Evolutionary conservation across 2,888 invertebrate genomes (phyloP).

Genomic region (Hylaea fasciaria): DNA sequence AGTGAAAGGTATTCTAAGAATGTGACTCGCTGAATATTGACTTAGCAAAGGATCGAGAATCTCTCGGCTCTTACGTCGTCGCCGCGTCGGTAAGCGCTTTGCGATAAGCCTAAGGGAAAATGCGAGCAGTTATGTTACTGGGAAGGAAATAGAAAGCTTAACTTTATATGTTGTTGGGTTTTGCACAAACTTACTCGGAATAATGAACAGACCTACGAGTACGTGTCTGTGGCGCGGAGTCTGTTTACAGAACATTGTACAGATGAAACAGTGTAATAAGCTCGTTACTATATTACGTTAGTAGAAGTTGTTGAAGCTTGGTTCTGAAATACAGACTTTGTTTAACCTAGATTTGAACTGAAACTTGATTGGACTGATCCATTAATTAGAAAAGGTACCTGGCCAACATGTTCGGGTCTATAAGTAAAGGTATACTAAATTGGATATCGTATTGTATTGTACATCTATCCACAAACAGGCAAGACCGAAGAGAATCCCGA

Average conservation of each 20-base stretch:
- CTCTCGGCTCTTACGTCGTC: conserved; percentile 21
- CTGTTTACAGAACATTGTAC: conserved; percentile 9
- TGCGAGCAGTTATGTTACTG: conserved; percentile 20
- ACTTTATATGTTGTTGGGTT: conserved; percentile 21
- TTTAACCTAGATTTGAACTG: background rate
- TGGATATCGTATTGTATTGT: too few species aligned
- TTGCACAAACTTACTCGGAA: conserved; percentile 18
- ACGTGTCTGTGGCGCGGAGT: background rate
- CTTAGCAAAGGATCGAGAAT: conserved; percentile 28
- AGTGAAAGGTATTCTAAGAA: conserved; percentile 30
- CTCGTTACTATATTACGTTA: too few species aligned
- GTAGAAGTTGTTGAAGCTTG: too few species aligned
- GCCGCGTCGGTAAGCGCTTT: conserved; percentile 29
- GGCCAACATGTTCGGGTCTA: too few species aligned
- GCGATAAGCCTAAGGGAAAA: conserved; percentile 33
- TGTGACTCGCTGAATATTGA: conserved; percentile 36
- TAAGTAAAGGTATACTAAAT: too few species aligned
- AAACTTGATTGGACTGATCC: background rate
- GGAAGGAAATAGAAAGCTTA: conserved; percentile 28
- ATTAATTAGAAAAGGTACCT: too few species aligned
- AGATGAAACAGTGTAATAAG: background rate
- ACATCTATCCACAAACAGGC: too few species aligned
- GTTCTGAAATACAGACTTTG: background rate
- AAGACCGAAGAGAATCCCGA: too few species aligned
- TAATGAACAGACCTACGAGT: conserved; percentile 10